These are phyloP conservation scores for Battus philenor DNA, from an alignment of 1,140 invertebrate genomes.

Conservation along the genomic window DNA sequence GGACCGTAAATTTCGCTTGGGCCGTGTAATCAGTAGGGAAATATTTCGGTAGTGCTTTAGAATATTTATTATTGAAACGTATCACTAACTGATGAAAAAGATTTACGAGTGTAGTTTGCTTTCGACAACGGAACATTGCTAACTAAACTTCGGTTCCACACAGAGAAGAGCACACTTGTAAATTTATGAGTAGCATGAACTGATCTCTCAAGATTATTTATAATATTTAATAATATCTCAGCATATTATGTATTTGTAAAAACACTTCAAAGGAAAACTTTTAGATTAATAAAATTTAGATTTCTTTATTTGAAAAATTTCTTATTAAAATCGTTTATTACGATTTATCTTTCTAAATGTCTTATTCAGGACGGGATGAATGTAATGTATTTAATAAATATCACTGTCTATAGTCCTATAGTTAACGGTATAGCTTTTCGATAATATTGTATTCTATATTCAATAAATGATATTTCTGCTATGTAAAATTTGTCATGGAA, in stretches of 20 bases:
- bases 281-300: conserved; percentile 62
- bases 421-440: conserved; percentile 70
- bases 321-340: conserved; percentile 48
- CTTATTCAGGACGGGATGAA: conserved; percentile 55
- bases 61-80: conserved; percentile 55
- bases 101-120: conserved; percentile 46
- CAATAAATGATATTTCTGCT: conserved; percentile 72
- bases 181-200: conserved; percentile 73
- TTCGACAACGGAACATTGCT: conserved; percentile 48
- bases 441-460: conserved; percentile 75
- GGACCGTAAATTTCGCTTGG: conserved; percentile 47
- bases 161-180: conserved; percentile 63
- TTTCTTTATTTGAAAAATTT: conserved; percentile 56
- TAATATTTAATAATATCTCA: conserved; percentile 70
- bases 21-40: conserved; percentile 56
- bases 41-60: conserved; percentile 58
- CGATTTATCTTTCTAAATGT: conserved; percentile 49
- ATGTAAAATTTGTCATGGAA: conserved; percentile 71
- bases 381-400: conserved; percentile 61
- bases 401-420: conserved; percentile 69
- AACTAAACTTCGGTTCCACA: conserved; percentile 46
- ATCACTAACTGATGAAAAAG: conserved; percentile 46
- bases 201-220: conserved; percentile 74
- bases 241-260: conserved; percentile 70
- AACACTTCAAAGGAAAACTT: conserved; percentile 64